Base-by-base conservation (phyloP, 2,797 vertebrate genomes). In the Clarias fuscus region DNA sequence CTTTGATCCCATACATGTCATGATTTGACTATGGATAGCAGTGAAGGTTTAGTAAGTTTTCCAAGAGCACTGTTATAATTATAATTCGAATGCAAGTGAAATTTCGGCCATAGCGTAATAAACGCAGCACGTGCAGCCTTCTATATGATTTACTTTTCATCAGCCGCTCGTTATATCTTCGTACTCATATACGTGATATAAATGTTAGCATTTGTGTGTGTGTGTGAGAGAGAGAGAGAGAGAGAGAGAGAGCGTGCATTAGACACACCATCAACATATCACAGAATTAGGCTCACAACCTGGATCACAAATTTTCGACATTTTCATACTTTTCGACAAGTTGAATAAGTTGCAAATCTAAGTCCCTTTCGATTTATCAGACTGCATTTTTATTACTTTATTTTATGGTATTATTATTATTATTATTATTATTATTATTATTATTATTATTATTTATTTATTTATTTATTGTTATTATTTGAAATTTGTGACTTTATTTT, bases 1-100 rank as follows among this genome's bases (percentile, higher is more conserved):
- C 86, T 88, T 89, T 88, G 86, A 86, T 86, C 86, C 79, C 85
- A 30, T 76, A 22, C 43, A 58, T 68, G 37, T 82, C 65, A 59
- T 82, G 24, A 84, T 82, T 86, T 84, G 33, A 73, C 76, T 84
- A 82, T 77, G 71, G 37, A 64, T 67, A 64, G 20, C 64, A 17
- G 68, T 24, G 27, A 43, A 61, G 30, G 8, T 24, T 43, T 70
- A 22, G 53, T 7, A 30, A 24, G 4, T 5, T 76, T n/a, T 48
- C 2, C 11, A n/a, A 77, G 33, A 59, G 27, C 3, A 22, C 6
- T 37, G 4, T 33, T n/a, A 24, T 62, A 24, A 79, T 24, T 40
- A 24, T 6, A 40, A 62, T 5, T 61, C 8, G 59, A 77, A 58
- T 58, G 27, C 27, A 33, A 33, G 48, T 30, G 7, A 58, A 33